Percentiles rank a stretch among this genome's conserved stretches.
phyloP scores from a whole-genome alignment of 2,113 vertebrate genomes.

The Hystrix brachyura region DNA sequence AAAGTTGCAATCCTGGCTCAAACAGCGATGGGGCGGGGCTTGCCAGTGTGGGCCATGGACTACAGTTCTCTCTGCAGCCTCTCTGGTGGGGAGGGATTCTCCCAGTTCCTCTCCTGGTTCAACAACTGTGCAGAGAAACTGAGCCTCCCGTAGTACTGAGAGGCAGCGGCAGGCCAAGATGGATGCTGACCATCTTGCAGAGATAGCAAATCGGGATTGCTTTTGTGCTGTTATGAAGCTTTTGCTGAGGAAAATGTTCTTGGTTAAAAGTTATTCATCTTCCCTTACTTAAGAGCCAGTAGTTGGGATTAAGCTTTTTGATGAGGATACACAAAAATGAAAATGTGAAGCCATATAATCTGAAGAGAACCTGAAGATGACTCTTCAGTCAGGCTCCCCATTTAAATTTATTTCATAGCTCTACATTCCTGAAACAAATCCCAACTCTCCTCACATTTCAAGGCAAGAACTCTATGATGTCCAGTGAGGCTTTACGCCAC shows the following conservation, averaged over 20 bases:
- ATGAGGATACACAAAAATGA: background rate
- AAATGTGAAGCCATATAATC: background rate
- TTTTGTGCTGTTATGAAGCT: background rate
- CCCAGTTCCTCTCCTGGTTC: background rate
- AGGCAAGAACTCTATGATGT: background rate
- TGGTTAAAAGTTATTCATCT: background rate
- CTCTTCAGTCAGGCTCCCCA: background rate
- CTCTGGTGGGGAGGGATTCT: background rate
- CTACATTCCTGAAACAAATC: background rate
- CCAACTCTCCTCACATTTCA: background rate
- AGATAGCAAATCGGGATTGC: background rate
- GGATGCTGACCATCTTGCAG: background rate
- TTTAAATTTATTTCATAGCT: background rate
- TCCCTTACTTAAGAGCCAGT: background rate
- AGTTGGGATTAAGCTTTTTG: background rate
- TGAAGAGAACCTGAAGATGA: background rate
- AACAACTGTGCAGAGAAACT: background rate
- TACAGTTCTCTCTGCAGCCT: background rate
- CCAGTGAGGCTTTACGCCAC: accelerated
- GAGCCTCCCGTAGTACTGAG: background rate
- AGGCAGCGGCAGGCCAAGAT: too few relatives aligned
- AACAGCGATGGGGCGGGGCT: too few relatives aligned
- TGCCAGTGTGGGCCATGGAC: background rate
- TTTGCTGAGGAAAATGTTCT: background rate
- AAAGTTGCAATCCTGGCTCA: background rate